Evolutionary conservation across 2,113 vertebrate species (phyloP), one percentile per base, ranked within the genome.

Genomic region (Pavo muticus): DNA sequence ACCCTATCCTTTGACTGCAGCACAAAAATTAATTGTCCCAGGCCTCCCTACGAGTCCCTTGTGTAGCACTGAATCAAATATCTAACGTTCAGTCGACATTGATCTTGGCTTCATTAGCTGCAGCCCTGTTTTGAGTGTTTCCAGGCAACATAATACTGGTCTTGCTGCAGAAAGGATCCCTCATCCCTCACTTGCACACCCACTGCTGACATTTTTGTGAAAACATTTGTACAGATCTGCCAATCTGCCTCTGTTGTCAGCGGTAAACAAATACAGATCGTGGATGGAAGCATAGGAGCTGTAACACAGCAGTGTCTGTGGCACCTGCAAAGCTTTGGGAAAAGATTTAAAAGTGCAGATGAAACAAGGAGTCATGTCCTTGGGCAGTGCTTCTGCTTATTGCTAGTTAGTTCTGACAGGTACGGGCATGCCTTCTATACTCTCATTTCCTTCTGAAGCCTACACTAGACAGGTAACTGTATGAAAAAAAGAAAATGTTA

Each of bases 21-120:
- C 64, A 25, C 40, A 32, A 87, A 74, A 80, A 87, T 93, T 91
- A 93, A 91, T 75, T 84, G 94, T 80, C 74, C 70, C 79, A 67
- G 79, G 18, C 52, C 84, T 88, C 0, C 3, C 67, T 59, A 47
- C 61, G 30, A 60, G 60, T 73, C 91, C 80, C 91, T 54, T 20
- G 80, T 65, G 87, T 59, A 18, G 84, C 80, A 13, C 6, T 48
- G 67, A 84, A 73, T 64, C 48, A 37, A 72, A 57, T 82, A 89
- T 92, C 93, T 87, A 37, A 91, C 59, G 60, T 91, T 91, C 71
- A 63, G 60, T 44, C 44, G 48, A 6, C 80, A 35, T 12, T 85
- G 94, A 93, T 81, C 80, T 64, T 17, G 30, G 70, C 80, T 93
- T 88, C 56, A 17, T 81, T 82, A 91, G 75, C 71, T 54, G 64